phyloP scores from a whole-genome alignment of 2,888 invertebrate species.

The Drosophila mimica region DNA sequence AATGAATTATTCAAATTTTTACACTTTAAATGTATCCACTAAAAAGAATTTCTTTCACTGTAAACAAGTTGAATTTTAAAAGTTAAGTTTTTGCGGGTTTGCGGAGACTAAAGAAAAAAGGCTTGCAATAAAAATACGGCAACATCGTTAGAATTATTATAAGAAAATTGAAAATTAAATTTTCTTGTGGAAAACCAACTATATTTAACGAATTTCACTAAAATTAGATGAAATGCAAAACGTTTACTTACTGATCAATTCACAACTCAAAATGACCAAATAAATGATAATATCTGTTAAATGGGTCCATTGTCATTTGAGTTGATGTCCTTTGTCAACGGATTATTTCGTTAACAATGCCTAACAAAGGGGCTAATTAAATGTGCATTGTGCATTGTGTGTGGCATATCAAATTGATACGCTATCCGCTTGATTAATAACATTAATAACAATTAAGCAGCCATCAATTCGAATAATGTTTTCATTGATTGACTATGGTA shows the following conservation, averaged over 20 bases:
- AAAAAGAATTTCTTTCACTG: not conserved
- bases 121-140: not conserved
- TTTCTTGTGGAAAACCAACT: not conserved
- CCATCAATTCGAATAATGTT: not conserved
- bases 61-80: no score
- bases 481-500: conserved; percentile 9
- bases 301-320: not conserved
- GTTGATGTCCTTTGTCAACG: not conserved
- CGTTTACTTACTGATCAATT: not conserved
- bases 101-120: not conserved
- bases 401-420: not conserved
- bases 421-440: conserved; percentile 11
- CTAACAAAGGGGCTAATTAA: conserved; percentile 16
- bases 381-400: conserved; percentile 8
- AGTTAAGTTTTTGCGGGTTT: not conserved
- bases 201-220: not conserved
- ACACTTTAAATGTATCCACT: not conserved
- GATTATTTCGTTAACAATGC: not conserved
- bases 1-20: not conserved
- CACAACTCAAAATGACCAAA: not conserved
- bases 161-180: not conserved
- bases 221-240: not conserved
- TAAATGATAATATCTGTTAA: not conserved
- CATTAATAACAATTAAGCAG: conserved; percentile 9
- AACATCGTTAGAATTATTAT: not conserved